Evolutionary conservation across 1,140 invertebrate genomes (phyloP), one percentile per base, ranked within the genome.

Genomic region (Eupristina koningsbergeri): DNA sequence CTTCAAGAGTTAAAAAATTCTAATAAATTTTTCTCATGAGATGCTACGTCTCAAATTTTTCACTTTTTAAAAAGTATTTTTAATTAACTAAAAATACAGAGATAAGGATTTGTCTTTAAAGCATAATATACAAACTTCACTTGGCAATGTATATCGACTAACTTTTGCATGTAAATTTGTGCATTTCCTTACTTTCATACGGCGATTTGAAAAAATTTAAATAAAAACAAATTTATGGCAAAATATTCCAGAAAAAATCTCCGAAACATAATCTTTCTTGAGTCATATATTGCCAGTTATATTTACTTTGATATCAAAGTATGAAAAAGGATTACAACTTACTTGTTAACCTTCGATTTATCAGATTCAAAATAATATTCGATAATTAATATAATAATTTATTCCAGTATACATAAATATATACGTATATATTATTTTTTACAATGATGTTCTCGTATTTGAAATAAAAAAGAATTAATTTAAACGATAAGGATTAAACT

Each of bases 201-300:
- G 45, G 34, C 34, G 76, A 71, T 78, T 58, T 61, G 74, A 67
- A 78, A 83, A 53, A 75, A 47, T 78, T 71, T 67, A 77, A 50
- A 77, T 67, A 83, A 19, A 69, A 71, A 45, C 41, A 61, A 83
- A 71, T 83, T 83, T 83, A 83, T 41, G 63, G 69, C 39, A 34
- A 31, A 78, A 83, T 71, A 78, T 73, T 36, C 39, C n/a, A 29
- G 73, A 71, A 78, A 83, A 83, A 78, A 47, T 45, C 75, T 64
- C 34, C 71, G 31, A 13, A 45, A 39, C n/a, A n/a, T 83, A 71
- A 83, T 11, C 31, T 71, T 73, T 22, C 71, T n/a, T 73, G 45
- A 78, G 50, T 83, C 75, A 77, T 83, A 71, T 41, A 41, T 41
- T 22, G 15, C 63, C 31, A 45, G 50, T n/a, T 83, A 58, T 53